Percentiles rank a stretch among this genome's conserved stretches.
Conservation (phyloP, 1,140 invertebrate species). For the Drosophila repletoides region DNA sequence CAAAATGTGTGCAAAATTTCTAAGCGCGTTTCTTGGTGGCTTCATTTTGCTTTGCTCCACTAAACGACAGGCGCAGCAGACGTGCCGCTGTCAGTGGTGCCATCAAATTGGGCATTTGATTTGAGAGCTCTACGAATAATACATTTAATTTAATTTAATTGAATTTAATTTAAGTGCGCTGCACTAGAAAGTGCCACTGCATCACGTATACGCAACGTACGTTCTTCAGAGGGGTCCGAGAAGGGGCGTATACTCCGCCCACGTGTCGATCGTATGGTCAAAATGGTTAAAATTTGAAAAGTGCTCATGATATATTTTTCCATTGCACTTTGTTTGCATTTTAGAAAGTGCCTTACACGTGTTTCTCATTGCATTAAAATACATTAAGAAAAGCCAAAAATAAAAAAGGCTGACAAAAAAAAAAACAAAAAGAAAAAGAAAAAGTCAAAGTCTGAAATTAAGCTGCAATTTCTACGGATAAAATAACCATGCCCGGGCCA, state of each 20-base stretch:
- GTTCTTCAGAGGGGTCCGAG: slow-evolving; percentile 5
- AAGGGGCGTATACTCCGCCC: slow-evolving; percentile 28
- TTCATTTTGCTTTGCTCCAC: slow-evolving; percentile 61
- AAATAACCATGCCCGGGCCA: slow-evolving; percentile 20
- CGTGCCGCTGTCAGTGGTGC: slow-evolving; percentile 55
- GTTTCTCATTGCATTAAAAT: slow-evolving; percentile 65
- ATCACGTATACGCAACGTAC: slow-evolving; percentile 67
- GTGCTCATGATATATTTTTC: slow-evolving; percentile 68
- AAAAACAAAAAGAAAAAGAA: slow-evolving; percentile 20
- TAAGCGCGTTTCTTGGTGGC: slow-evolving; percentile 38
- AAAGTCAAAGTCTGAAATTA: slow-evolving; percentile 41
- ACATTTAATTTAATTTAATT: no score
- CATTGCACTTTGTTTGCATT: slow-evolving; percentile 72
- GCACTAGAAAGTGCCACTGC: slow-evolving; percentile 64
- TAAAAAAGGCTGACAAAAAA: slow-evolving; percentile 2
- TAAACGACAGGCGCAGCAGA: slow-evolving; percentile 61
- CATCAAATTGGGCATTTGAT: slow-evolving; percentile 49
- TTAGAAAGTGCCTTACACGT: slow-evolving; percentile 76
- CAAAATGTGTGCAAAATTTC: slow-evolving; percentile 37
- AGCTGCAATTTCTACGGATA: slow-evolving; percentile 37
- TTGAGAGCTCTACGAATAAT: slow-evolving; percentile 8
- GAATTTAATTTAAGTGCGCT: slow-evolving; percentile 60
- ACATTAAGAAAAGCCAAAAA: slow-evolving; percentile 33
- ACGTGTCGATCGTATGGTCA: slow-evolving; percentile 47
- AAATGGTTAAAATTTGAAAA: slow-evolving; percentile 62